phyloP scores from a whole-genome alignment of 2,888 invertebrate genomes.

The Ellobium chinense region DNA sequence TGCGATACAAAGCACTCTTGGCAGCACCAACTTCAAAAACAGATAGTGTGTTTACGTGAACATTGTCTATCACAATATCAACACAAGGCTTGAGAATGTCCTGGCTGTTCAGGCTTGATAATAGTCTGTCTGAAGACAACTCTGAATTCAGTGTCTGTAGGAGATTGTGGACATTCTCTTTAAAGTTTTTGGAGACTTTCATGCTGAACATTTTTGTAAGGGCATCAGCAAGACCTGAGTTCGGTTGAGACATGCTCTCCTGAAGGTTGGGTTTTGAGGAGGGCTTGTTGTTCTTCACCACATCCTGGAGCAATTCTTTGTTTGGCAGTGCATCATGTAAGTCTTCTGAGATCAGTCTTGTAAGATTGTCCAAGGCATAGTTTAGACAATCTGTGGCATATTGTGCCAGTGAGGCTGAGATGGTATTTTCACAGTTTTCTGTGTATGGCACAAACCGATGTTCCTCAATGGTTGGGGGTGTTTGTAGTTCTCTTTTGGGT shows the following conservation, averaged over 20 bases:
- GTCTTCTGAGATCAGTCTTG: conserved; percentile 22
- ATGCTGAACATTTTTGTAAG: conserved; percentile 49
- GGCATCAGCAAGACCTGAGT: conserved; percentile 46
- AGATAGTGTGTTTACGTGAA: conserved; percentile 85
- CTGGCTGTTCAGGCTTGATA: conserved; percentile 50
- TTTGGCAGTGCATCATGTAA: background rate
- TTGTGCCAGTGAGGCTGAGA: conserved; percentile 41
- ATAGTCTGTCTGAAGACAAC: conserved; percentile 56
- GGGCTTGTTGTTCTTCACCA: conserved; percentile 19
- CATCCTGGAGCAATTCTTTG: conserved; percentile 34
- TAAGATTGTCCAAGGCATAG: conserved; percentile 30
- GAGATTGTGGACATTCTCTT: conserved; percentile 47
- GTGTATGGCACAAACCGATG: conserved; percentile 89
- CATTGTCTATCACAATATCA: conserved; percentile 90
- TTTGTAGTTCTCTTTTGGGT: conserved; percentile 87
- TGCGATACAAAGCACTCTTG: conserved; percentile 54
- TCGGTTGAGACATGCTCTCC: conserved; percentile 27
- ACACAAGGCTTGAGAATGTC: conserved; percentile 79
- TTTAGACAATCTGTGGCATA: conserved; percentile 55
- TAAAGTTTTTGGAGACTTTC: conserved; percentile 30
- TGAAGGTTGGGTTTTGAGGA: conserved; percentile 8
- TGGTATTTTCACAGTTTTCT: conserved; percentile 56
- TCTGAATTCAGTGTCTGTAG: conserved; percentile 51
- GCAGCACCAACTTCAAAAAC: conserved; percentile 83
- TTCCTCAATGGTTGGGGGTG: conserved; percentile 89